Evolutionary conservation across 2,888 invertebrate genomes (phyloP).

Genomic region (Netelia fuscicornis): DNA sequence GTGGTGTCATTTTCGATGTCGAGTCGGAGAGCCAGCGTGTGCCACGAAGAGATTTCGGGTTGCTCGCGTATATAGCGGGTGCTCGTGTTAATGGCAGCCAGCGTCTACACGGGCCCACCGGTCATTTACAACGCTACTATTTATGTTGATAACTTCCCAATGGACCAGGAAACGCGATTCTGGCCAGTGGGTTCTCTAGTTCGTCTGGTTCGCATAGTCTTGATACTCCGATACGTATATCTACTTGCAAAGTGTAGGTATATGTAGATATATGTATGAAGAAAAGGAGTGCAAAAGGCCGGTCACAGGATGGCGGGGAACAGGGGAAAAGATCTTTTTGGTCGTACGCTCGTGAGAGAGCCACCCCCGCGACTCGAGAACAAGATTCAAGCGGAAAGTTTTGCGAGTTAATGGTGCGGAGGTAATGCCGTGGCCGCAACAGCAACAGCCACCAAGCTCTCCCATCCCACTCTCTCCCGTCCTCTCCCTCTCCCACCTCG

Average conservation of each 20-base stretch:
- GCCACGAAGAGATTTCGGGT: background rate
- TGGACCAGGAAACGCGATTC: conserved; percentile 78
- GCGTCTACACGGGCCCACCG: conserved; percentile 71
- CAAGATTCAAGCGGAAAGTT: conserved; percentile 85
- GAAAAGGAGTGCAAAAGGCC: conserved; percentile 49
- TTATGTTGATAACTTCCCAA: conserved; percentile 82
- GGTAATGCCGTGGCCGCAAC: conserved; percentile 84
- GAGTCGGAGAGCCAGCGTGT: background rate
- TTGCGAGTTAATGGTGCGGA: conserved; percentile 84
- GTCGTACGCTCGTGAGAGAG: conserved; percentile 72
- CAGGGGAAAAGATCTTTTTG: conserved; percentile 77
- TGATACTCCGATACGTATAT: conserved; percentile 70
- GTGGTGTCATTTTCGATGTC: conserved; percentile 10
- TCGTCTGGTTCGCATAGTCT: conserved; percentile 49
- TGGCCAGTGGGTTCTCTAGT: conserved; percentile 60
- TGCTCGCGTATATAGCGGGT: conserved; percentile 16
- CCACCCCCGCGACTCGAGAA: conserved; percentile 79
- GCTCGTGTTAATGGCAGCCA: conserved; percentile 72
- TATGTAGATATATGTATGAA: conserved; percentile 17
- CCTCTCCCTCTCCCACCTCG: conserved; percentile 68
- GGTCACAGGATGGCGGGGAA: conserved; percentile 39
- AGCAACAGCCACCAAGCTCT: conserved; percentile 81
- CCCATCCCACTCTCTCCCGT: conserved; percentile 62
- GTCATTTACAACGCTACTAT: conserved; percentile 78
- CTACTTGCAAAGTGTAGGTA: conserved; percentile 78